Percentiles rank a stretch among this genome's conserved stretches.
phyloP scores from a whole-genome alignment of 1,140 invertebrate species.

The Sycobia sp. region DNA sequence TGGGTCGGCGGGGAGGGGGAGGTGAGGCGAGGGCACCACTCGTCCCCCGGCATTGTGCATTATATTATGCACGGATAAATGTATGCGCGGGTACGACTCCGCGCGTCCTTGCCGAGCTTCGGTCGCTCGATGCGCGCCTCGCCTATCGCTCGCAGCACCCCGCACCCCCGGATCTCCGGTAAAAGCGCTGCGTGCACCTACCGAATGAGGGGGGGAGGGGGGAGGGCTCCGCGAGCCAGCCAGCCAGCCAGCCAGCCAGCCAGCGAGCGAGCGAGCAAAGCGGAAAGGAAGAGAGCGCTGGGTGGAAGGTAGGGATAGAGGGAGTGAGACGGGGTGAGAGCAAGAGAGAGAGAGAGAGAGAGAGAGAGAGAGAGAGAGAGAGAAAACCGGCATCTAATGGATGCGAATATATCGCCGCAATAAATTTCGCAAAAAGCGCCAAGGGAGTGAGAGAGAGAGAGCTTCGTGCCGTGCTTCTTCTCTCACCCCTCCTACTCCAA shows the following conservation, averaged over 20 bases:
- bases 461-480: too few relatives aligned
- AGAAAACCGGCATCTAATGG: conserved; percentile 59
- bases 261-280: not conserved
- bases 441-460: conserved; percentile 31
- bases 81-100: too few relatives aligned
- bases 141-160: too few relatives aligned
- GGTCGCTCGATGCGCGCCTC: too few relatives aligned
- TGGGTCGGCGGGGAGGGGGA: not conserved
- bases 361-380: conserved; percentile 35
- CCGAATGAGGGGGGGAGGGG: conserved; percentile 4
- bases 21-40: not conserved
- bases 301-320: not conserved
- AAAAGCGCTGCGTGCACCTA: too few relatives aligned
- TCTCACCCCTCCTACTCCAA: too few relatives aligned
- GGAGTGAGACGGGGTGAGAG: not conserved
- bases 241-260: too few relatives aligned
- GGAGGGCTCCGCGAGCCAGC: not conserved
- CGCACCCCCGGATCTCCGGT: not conserved
- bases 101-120: too few relatives aligned
- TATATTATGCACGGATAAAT: too few relatives aligned
- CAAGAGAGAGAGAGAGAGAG: conserved; percentile 11
- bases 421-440: conserved; percentile 61
- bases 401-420: conserved; percentile 63
- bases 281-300: not conserved
- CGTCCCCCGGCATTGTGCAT: too few relatives aligned